phyloP scores from a whole-genome alignment of 2,888 invertebrate species.

The Eucera pruinosa region DNA sequence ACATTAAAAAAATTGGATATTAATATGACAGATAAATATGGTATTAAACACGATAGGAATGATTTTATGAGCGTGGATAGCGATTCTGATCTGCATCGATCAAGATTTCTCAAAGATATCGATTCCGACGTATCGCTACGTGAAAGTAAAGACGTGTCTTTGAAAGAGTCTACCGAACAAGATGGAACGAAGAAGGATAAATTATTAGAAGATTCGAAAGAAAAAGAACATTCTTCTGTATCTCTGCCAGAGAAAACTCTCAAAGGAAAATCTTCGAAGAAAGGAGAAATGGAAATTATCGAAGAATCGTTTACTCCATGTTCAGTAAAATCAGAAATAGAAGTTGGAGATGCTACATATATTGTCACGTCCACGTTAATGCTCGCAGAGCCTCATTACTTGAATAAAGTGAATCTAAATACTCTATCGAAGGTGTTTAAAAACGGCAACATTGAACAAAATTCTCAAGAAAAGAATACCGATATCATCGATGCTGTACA shows the following conservation, averaged over 20 bases:
- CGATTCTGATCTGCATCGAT: slow-evolving; percentile 62
- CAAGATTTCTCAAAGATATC: slow-evolving; percentile 56
- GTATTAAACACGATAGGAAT: slow-evolving; percentile 46
- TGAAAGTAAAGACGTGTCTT: slow-evolving; percentile 17
- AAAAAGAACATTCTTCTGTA: slow-evolving; percentile 38
- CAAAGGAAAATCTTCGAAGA: slow-evolving; percentile 1
- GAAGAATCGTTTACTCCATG: slow-evolving; percentile 67
- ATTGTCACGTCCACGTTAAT: slow-evolving; percentile 79
- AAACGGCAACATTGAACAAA: slow-evolving; percentile 63
- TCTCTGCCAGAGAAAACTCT: neutral
- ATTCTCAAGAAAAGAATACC: slow-evolving; percentile 75
- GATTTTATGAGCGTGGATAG: slow-evolving; percentile 44
- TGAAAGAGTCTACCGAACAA: slow-evolving; percentile 9
- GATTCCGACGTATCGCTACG: slow-evolving; percentile 27
- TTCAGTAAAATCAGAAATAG: slow-evolving; percentile 75
- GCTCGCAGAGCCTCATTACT: slow-evolving; percentile 67
- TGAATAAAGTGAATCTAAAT: slow-evolving; percentile 50
- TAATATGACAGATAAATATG: slow-evolving; percentile 68
- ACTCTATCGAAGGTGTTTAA: slow-evolving; percentile 49
- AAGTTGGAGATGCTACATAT: slow-evolving; percentile 77
- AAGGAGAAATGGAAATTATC: slow-evolving; percentile 5
- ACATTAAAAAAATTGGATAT: slow-evolving; percentile 75
- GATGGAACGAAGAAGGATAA: slow-evolving; percentile 11
- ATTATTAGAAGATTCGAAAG: slow-evolving; percentile 17
- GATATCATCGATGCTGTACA: slow-evolving; percentile 81